phyloP scores from a whole-genome alignment of 2,797 vertebrate species.

The Scolopax rusticola region DNA sequence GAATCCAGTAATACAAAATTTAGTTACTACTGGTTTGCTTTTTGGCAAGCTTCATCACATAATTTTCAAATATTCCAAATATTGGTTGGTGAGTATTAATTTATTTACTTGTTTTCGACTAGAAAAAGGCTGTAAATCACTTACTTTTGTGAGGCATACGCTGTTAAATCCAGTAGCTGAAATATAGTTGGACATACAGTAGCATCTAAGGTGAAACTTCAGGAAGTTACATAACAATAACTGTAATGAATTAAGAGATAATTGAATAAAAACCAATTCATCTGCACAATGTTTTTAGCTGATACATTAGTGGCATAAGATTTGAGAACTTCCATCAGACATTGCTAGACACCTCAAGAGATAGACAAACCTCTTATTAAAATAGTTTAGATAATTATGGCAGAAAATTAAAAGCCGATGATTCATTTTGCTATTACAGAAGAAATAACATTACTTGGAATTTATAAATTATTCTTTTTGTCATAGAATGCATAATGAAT shows the following conservation, averaged over 20 bases:
- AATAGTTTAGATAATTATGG: background rate
- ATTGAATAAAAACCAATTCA: background rate
- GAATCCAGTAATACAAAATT: background rate
- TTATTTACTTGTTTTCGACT: background rate
- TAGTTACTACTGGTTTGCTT: background rate
- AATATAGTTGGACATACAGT: background rate
- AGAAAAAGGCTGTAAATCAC: background rate
- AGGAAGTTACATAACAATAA: background rate
- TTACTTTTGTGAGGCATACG: background rate
- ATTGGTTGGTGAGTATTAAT: background rate
- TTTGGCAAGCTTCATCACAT: background rate
- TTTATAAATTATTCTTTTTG: constrained; percentile 69
- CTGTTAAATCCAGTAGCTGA: background rate
- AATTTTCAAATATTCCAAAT: background rate
- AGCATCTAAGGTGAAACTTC: background rate
- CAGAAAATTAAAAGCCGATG: constrained; percentile 42
- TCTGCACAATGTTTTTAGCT: background rate
- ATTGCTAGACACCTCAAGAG: background rate
- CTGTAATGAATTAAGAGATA: background rate
- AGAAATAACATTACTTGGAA: constrained; percentile 56
- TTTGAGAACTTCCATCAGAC: background rate
- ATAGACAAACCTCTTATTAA: constrained; percentile 6
- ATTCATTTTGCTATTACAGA: constrained; percentile 52
- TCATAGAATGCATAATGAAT: constrained; percentile 49
- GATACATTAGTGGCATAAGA: background rate